phyloP scores from a whole-genome alignment of 2,888 invertebrate species.

The Drosophila antonietae region DNA sequence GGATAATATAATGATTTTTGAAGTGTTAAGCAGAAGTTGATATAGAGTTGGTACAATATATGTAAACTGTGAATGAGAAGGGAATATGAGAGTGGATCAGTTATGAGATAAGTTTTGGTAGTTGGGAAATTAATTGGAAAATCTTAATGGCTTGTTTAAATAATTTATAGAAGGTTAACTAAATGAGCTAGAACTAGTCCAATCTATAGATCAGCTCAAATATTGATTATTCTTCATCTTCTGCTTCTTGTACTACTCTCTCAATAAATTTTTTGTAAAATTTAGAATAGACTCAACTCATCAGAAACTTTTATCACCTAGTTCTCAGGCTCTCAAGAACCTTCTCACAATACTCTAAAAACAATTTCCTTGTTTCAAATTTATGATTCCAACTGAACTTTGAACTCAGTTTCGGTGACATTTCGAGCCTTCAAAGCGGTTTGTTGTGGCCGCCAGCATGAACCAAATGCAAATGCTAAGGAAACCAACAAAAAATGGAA shows the following conservation, averaged over 20 bases:
- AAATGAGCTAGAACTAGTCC: not conserved
- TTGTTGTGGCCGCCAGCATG: constrained; percentile 33
- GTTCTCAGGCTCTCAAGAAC: not conserved
- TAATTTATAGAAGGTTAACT: not conserved
- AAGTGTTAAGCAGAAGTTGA: not conserved
- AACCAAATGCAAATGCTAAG: constrained; percentile 26
- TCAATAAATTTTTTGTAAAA: not conserved
- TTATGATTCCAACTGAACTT: constrained; percentile 23
- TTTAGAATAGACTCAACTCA: not conserved
- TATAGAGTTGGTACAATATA: not conserved
- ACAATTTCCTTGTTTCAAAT: not conserved
- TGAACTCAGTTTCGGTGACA: constrained; percentile 21
- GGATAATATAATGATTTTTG: not conserved
- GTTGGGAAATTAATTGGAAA: not conserved
- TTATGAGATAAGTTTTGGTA: no score
- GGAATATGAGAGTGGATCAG: not conserved
- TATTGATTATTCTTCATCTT: not conserved
- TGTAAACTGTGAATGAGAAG: not conserved
- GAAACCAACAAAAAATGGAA: constrained; percentile 48
- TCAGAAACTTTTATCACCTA: not conserved
- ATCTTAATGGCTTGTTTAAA: not conserved
- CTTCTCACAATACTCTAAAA: not conserved
- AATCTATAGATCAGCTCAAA: not conserved
- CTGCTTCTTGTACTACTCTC: not conserved
- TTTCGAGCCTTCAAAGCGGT: constrained; percentile 12